Conservation (phyloP, 2,888 invertebrate genomes). For the Drosophila hamatofila region DNA sequence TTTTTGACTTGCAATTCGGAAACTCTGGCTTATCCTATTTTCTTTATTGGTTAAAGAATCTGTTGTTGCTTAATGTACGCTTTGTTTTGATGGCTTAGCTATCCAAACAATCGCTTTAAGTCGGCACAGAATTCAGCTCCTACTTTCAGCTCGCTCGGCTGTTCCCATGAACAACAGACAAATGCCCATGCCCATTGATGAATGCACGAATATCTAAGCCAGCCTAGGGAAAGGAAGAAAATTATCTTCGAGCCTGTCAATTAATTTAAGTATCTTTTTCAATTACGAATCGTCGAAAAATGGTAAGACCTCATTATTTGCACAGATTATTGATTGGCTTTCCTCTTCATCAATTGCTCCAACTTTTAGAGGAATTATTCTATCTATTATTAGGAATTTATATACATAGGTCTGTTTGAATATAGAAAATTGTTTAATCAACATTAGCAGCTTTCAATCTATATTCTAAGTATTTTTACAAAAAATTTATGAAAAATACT, state of each 20-base stretch:
- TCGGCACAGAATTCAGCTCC: constrained; percentile 7
- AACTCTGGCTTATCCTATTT: constrained; percentile 82
- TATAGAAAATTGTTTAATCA: too few relatives aligned
- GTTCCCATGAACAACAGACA: constrained; percentile 33
- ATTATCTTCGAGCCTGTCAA: constrained; percentile 35
- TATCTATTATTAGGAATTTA: too few relatives aligned
- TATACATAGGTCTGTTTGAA: too few relatives aligned
- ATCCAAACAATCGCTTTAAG: constrained; percentile 59
- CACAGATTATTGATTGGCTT: neutral
- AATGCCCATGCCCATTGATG: constrained; percentile 49
- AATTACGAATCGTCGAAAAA: neutral
- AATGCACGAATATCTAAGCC: constrained; percentile 44
- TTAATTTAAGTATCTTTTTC: constrained; percentile 35
- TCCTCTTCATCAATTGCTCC: neutral
- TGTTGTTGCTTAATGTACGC: constrained; percentile 61
- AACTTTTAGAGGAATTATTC: neutral
- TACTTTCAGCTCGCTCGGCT: constrained; percentile 5
- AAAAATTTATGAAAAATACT: too few relatives aligned
- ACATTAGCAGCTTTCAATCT: too few relatives aligned
- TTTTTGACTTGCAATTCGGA: constrained; percentile 82
- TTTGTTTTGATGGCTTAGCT: constrained; percentile 72
- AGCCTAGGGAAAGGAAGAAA: constrained; percentile 40
- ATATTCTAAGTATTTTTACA: too few relatives aligned
- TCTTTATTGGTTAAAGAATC: constrained; percentile 78
- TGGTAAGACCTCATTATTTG: neutral